phyloP scores from a whole-genome alignment of 1,140 invertebrate genomes.

The Pseudomyrmex flavicornis region DNA sequence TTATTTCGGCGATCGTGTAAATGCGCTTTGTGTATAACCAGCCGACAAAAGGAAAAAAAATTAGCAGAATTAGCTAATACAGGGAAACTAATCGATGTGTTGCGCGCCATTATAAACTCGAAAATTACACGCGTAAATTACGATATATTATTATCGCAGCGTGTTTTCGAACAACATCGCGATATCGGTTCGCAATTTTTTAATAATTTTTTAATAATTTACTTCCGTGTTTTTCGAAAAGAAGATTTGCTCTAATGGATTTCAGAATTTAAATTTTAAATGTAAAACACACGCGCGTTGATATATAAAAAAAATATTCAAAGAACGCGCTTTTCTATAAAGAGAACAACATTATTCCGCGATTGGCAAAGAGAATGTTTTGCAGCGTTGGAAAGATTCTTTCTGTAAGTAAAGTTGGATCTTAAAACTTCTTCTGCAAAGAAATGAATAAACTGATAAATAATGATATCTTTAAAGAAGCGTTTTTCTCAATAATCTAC shows the following conservation, averaged over 20 bases:
- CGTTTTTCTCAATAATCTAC: background rate
- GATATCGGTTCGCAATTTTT: background rate
- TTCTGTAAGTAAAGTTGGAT: background rate
- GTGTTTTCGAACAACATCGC: background rate
- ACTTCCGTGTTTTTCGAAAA: background rate
- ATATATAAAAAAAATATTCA: background rate
- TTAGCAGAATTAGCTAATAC: background rate
- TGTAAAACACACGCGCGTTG: background rate
- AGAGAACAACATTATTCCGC: conserved; percentile 1
- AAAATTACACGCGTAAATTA: background rate
- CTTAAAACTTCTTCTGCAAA: background rate
- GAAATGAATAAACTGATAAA: conserved; percentile 29
- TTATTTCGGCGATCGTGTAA: background rate
- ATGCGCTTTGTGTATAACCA: background rate
- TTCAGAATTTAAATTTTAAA: background rate
- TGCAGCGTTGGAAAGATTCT: background rate
- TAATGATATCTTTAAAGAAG: conserved; percentile 29
- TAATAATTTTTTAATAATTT: background rate
- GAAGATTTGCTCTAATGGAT: background rate
- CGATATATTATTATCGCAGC: background rate
- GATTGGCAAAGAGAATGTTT: background rate
- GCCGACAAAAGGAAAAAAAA: background rate
- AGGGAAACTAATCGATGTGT: background rate
- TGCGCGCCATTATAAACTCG: conserved; percentile 3
- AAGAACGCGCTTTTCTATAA: background rate